These are phyloP conservation scores for Pogoniulus pusillus DNA, from an alignment of 2,797 vertebrate genomes.

Conservation along the genomic window DNA sequence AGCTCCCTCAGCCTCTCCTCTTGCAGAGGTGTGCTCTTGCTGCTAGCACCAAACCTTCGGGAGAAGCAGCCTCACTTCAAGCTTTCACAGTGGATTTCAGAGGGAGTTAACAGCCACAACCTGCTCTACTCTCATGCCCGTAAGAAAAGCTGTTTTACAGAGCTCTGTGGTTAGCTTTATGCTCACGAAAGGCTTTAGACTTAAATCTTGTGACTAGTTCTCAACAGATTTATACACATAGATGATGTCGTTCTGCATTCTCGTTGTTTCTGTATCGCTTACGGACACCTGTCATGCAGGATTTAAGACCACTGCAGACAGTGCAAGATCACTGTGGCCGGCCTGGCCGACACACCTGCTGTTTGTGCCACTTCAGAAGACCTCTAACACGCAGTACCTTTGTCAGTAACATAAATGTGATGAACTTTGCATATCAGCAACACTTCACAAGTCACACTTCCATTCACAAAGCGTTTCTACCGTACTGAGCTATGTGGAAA, in stretches of 20 bases:
- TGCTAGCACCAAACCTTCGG: neutral
- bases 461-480: neutral
- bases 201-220: neutral
- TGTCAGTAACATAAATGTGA: neutral
- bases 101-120: neutral
- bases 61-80: neutral
- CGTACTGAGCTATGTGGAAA: neutral
- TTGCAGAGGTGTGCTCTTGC: neutral
- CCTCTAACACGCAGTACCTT: no score
- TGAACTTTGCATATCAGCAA: neutral
- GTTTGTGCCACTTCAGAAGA: neutral
- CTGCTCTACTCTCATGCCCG: neutral
- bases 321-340: neutral
- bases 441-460: neutral
- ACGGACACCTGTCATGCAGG: accelerated
- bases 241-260: no score
- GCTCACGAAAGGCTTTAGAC: neutral
- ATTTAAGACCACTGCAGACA: neutral
- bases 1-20: no score
- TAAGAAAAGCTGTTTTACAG: neutral
- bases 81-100: neutral
- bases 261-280: neutral
- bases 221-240: neutral
- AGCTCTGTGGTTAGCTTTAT: neutral
- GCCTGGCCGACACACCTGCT: no score